Conservation (phyloP, 2,797 vertebrate species). For the Pipistrellus pipistrellus region DNA sequence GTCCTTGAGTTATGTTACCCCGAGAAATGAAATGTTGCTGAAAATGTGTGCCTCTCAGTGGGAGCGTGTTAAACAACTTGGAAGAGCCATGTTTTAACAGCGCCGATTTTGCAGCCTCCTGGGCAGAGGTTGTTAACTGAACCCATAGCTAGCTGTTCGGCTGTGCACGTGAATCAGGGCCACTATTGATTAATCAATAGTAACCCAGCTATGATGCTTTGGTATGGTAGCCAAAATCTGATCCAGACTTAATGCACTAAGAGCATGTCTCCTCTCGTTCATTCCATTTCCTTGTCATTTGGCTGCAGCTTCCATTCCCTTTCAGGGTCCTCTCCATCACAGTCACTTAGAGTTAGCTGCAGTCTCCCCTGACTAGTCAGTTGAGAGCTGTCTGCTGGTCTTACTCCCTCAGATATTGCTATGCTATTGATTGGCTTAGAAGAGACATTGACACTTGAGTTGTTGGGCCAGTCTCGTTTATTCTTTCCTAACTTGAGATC, state of each 20-base stretch:
- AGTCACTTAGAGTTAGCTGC: neutral
- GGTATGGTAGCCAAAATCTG: neutral
- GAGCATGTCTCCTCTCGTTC: slow-evolving; percentile 37
- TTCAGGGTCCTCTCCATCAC: neutral
- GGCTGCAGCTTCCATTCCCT: neutral
- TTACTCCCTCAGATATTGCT: neutral
- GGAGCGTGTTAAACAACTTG: slow-evolving; percentile 44
- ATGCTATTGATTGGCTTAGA: neutral
- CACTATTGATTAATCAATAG: slow-evolving; percentile 51
- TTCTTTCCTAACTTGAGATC: neutral
- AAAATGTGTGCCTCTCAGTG: neutral
- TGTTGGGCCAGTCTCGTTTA: neutral
- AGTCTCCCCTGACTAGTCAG: neutral
- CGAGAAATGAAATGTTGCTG: slow-evolving; percentile 51
- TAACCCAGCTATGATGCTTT: slow-evolving; percentile 26
- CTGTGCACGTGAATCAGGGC: neutral
- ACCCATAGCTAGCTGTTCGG: neutral
- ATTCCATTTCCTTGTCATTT: slow-evolving; percentile 40
- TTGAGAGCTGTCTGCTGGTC: neutral
- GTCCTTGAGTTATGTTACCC: slow-evolving; percentile 39
- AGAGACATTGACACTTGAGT: neutral
- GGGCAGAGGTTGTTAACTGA: neutral
- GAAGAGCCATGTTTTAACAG: neutral
- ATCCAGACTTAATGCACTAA: slow-evolving; percentile 43
- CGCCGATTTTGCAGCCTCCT: neutral